phyloP scores from a whole-genome alignment of 35 echinoderm and acorn worm species.

The Apostichopus japonicus region DNA sequence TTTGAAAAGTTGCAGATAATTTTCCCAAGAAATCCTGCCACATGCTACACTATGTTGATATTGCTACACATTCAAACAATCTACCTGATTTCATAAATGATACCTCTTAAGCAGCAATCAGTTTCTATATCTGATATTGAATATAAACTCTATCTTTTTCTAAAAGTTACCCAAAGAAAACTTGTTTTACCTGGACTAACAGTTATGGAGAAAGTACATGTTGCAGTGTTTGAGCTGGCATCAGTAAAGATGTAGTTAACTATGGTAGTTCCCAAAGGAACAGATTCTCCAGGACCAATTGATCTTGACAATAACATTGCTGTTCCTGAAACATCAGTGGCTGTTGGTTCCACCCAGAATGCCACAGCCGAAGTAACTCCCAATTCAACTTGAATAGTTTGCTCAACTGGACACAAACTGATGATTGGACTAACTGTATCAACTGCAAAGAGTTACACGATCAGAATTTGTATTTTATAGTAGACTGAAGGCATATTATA shows the following conservation, averaged over 20 bases:
- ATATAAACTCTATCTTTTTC: no score
- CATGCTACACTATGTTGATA: no score
- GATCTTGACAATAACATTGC: not conserved
- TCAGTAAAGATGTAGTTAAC: conserved; percentile 28
- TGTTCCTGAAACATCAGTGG: conserved; percentile 31
- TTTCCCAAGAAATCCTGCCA: no score
- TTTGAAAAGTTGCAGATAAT: no score
- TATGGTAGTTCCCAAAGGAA: not conserved
- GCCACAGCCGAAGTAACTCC: not conserved
- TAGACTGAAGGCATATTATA: no score
- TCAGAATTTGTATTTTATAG: not conserved
- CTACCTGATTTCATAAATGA: not conserved
- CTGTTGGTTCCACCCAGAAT: conserved; percentile 31
- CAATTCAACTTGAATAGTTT: conserved; percentile 1
- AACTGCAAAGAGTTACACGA: not conserved
- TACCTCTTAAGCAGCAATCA: no score
- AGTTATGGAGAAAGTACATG: conserved; percentile 27
- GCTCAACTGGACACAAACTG: conserved; percentile 3
- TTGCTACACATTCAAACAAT: not conserved
- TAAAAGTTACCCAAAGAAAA: not conserved
- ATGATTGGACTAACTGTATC: conserved; percentile 6
- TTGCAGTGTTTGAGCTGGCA: not conserved
- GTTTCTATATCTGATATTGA: no score
- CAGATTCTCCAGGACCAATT: not conserved
- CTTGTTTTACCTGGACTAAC: conserved; percentile 18